Evolutionary conservation across 2,888 invertebrate genomes (phyloP), one percentile per base, ranked within the genome.

Genomic region (Hydropsyche betteni): DNA sequence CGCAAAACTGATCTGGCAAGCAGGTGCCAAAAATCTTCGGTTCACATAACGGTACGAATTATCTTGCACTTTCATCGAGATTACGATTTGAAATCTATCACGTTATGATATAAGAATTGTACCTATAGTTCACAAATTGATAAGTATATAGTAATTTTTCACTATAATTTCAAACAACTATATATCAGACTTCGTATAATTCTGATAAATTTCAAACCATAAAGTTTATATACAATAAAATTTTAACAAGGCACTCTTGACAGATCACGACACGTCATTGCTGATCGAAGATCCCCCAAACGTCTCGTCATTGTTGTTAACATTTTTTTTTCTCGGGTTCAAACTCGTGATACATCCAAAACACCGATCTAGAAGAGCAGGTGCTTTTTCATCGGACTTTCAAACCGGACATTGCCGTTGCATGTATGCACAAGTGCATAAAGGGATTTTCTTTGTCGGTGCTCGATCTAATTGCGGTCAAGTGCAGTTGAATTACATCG

Each of bases 221-320:
- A 24, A 24, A 24, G 24, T 24, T 24, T 24, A 24, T 24, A 24
- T 24, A 24, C 24, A 24, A 24, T 24, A 2, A 24, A 24, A 24
- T 1, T 24, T 24, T 24, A 74, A 76, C 75, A 71, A 44, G 44
- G 74, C 77, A 77, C 75, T 61, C 8, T 69, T 71, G 77, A 75
- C 75, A 77, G 77, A 77, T 77, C 77, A 74, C 77, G 77, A 77
- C 74, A 64, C 33, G 52, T 69, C 44, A 44, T 44, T 10, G 10
- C 44, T 4, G 44, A 44, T 44, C 44, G 44, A 44, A 44, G 71
- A 68, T 55, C 68, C 73, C 14, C n/a, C 36, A 64, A 16, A 58
- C 16, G 24, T 33, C 24, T 61, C 33, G 10, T 36, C 34, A 36
- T 36, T 36, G 36, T 36, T 64, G 64, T 64, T 64, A 34, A 33